A percentile compares a stretch with the other conserved stretches of the same genome.
Conservation (phyloP, 2,113 vertebrate genomes). For the Puffinus mauretanicus region DNA sequence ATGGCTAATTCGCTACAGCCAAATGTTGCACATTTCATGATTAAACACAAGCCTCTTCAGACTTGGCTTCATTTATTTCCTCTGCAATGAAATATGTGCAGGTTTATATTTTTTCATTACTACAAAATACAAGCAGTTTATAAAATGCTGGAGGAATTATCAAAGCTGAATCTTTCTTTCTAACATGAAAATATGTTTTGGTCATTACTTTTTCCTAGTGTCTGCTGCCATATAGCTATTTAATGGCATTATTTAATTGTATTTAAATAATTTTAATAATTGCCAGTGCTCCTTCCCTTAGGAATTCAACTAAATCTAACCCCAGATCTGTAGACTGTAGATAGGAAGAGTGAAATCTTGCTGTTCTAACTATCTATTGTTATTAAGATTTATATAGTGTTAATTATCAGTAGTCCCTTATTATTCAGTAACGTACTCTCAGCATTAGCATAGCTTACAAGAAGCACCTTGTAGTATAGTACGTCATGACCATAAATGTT, state of each 20-base stretch:
- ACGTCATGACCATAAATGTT: neutral
- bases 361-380: neutral
- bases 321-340: neutral
- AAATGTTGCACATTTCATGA: conserved; percentile 67
- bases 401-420: neutral
- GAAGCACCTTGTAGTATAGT: neutral
- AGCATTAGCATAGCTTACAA: neutral
- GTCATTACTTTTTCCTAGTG: neutral
- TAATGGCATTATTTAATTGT: neutral
- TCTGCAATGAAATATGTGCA: conserved; percentile 67
- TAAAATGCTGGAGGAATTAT: conserved; percentile 56
- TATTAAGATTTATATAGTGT: neutral
- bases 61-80: conserved; percentile 66
- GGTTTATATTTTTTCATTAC: conserved; percentile 67
- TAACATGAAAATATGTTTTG: neutral
- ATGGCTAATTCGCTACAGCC: conserved; percentile 59
- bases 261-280: conserved; percentile 23
- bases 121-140: conserved; percentile 68
- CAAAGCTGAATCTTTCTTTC: conserved; percentile 38
- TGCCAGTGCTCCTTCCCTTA: neutral
- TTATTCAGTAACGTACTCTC: neutral
- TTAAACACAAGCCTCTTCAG: conserved; percentile 62
- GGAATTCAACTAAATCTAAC: neutral
- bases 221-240: neutral
- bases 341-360: neutral